Evolutionary conservation across 2,113 vertebrate genomes (phyloP), one percentile per base, ranked within the genome.

Genomic region (Hymenochirus boettgeri): DNA sequence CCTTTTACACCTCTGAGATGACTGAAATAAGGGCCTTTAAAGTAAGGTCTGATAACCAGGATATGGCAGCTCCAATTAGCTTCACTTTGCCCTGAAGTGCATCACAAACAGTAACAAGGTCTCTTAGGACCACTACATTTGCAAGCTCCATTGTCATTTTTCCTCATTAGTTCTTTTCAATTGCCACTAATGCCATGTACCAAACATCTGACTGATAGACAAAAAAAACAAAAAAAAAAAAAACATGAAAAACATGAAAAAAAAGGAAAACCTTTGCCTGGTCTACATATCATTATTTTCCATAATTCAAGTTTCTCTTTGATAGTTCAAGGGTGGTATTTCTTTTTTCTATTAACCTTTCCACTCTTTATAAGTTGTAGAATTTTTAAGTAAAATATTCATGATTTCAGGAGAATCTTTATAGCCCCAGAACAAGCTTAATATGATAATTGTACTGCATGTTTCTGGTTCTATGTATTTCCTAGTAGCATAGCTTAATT

Each of bases 41-140:
- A 80, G 17, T 78, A 71, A 77, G 57, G 74, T 75, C 71, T 83
- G 72, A 72, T 74, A 80, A 77, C 71, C 71, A 75, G 65, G 74
- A 73, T 77, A 77, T 87, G 82, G 86, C 82, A 85, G 73, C 76
- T 88, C 85, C 90, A 90, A 81, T 94, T 95, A 92, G 80, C 71
- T 87, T 84, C 54, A 47, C 73, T 80, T 64, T 45, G 83, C 80
- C 77, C 84, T 75, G 63, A 86, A 83, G 78, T 77, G 73, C 77
- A 71, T 86, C 84, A 82, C 79, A 78, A 80, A 74, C 80, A 77
- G 84, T 96, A 94, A 93, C 85, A 86, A 91, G 86, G 84, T 91
- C 93, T 94, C 91, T 24, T 56, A 84, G 88, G 90, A 87, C 78
- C 77, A 75, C 81, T 83, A 76, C 76, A 64, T 53, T 78, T 69